Evolutionary conservation across 2,888 invertebrate genomes (phyloP).

Genomic region (Crossocerus cetratus): DNA sequence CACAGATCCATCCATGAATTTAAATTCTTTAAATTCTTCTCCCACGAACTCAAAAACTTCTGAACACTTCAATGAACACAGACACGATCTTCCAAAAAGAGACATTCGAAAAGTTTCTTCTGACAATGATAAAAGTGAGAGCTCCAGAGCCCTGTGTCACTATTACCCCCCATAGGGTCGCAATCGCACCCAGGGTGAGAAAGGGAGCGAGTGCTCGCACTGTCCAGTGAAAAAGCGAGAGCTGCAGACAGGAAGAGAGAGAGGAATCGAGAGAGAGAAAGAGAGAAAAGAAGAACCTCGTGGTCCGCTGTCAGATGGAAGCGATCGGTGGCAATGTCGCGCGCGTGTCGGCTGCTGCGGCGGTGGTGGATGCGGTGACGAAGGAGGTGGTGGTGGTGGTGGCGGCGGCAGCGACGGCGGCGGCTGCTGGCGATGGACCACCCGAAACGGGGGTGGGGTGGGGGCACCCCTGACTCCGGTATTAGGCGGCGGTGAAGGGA

Average conservation of each 20-base stretch:
- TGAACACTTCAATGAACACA: too few relatives aligned
- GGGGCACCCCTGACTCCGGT: conserved; percentile 76
- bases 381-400: conserved; percentile 30
- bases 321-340: conserved; percentile 25
- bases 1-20: too few relatives aligned
- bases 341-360: conserved; percentile 33
- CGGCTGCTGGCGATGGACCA: conserved; percentile 63
- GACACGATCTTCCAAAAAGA: too few relatives aligned
- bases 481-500: conserved; percentile 74
- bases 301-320: conserved; percentile 8
- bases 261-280: not conserved
- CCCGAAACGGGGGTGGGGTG: conserved; percentile 70
- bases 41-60: too few relatives aligned
- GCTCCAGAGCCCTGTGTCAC: too few relatives aligned
- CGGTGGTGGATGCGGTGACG: conserved; percentile 13
- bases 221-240: not conserved
- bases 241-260: not conserved
- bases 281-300: not conserved
- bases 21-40: too few relatives aligned
- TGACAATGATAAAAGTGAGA: too few relatives aligned
- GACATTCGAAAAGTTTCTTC: too few relatives aligned
- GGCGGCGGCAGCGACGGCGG: conserved; percentile 15
- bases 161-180: not conserved
- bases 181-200: not conserved
- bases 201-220: not conserved